phyloP scores from a whole-genome alignment of 2,113 vertebrate genomes.

The Phoenicopterus ruber region DNA sequence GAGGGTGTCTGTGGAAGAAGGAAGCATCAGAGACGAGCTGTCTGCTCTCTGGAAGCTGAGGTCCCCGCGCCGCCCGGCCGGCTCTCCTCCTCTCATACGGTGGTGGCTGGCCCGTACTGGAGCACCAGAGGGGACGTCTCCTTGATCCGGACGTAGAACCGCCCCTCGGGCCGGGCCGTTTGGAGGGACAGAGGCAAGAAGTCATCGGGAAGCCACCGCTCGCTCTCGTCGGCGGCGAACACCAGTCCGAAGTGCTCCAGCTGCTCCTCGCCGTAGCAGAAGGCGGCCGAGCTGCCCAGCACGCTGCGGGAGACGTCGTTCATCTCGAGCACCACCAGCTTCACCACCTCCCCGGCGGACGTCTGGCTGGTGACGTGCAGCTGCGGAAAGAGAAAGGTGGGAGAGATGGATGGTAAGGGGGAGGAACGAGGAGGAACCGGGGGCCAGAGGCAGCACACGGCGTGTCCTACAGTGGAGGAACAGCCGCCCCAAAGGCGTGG shows the following conservation, averaged over 20 bases:
- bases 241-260: conserved; percentile 86
- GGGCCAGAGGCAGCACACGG: accelerated
- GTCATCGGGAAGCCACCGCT: conserved; percentile 87
- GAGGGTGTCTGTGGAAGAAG: conserved; percentile 65
- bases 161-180: conserved; percentile 78
- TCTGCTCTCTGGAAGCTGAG: conserved; percentile 27
- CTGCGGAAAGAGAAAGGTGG: conserved; percentile 63
- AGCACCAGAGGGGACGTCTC: conserved; percentile 84
- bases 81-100: conserved; percentile 75
- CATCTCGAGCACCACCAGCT: conserved; percentile 88
- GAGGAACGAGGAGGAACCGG: not conserved
- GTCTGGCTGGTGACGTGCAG: conserved; percentile 81
- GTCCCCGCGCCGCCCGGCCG: not conserved
- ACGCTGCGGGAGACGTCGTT: conserved; percentile 71
- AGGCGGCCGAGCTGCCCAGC: conserved; percentile 56
- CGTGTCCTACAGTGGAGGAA: not conserved
- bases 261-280: conserved; percentile 79
- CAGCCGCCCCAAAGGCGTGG: accelerated
- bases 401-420: not conserved
- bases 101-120: conserved; percentile 81
- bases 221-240: conserved; percentile 72
- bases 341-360: conserved; percentile 81
- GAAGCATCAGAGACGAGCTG: conserved; percentile 67
- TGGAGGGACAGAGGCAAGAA: conserved; percentile 84
- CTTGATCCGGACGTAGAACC: conserved; percentile 84